Conservation (phyloP, 2,888 invertebrate genomes). For the Oscheius sp. region DNA sequence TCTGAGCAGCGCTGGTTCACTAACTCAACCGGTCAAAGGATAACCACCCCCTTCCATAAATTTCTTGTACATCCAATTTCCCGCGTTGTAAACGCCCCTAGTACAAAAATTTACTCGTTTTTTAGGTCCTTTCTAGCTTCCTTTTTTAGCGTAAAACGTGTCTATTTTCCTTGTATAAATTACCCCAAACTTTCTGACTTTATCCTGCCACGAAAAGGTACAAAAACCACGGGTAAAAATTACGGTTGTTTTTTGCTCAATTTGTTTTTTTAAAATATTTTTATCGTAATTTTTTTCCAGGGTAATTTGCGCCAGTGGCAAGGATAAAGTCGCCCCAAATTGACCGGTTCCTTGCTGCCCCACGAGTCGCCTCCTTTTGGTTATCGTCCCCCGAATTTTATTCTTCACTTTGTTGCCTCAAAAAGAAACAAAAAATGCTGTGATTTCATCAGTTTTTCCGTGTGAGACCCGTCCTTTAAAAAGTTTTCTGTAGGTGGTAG, state of each 20-base stretch:
- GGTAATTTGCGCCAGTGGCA: no score
- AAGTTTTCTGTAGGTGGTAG: neutral
- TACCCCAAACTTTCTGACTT: no score
- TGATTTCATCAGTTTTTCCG: constrained; percentile 8
- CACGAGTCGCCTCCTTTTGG: neutral
- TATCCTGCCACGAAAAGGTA: no score
- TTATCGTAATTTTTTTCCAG: no score
- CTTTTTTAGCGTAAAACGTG: neutral
- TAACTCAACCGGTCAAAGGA: constrained; percentile 28
- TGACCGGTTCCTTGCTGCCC: constrained; percentile 4
- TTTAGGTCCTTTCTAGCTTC: no score
- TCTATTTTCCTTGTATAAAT: no score
- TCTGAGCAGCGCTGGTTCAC: constrained; percentile 11
- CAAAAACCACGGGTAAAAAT: neutral
- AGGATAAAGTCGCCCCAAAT: neutral
- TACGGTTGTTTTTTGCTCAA: constrained; percentile 25
- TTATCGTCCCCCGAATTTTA: neutral
- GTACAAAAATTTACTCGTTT: constrained; percentile 2
- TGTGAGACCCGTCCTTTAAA: constrained; percentile 1
- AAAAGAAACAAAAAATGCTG: neutral
- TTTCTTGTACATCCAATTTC: neutral
- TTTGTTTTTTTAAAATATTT: no score
- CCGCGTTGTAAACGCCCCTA: neutral
- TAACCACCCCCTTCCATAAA: neutral
- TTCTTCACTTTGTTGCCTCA: constrained; percentile 25